Evolutionary conservation across 2,797 vertebrate genomes (phyloP).

Genomic region (Tragelaphus eurycerus): DNA sequence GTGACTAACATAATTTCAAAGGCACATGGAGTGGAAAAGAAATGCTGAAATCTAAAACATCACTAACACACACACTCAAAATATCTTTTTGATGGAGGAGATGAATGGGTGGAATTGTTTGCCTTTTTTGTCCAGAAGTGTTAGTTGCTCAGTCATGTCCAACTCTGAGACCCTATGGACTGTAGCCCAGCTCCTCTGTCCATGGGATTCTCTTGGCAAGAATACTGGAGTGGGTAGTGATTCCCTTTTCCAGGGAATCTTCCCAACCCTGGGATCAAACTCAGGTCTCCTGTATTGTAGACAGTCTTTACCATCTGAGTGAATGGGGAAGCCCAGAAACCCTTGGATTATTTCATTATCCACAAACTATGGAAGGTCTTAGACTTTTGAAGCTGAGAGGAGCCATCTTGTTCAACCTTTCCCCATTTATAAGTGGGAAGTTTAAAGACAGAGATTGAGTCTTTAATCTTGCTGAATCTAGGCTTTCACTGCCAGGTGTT

Average conservation of each 20-base stretch:
- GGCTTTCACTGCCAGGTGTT: not conserved
- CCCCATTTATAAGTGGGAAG: not conserved
- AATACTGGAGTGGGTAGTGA: not conserved
- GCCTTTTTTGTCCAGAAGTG: not conserved
- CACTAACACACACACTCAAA: not conserved
- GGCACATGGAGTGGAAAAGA: not conserved
- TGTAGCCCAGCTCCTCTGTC: not conserved
- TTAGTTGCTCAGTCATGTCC: not conserved
- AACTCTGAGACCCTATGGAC: not conserved
- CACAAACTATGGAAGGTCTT: not conserved
- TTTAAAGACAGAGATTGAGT: not conserved
- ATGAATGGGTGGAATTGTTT: not conserved
- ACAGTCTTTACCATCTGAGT: not conserved
- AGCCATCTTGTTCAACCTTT: not conserved
- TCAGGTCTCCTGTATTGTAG: not conserved
- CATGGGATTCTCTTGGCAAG: not conserved
- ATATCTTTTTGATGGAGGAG: not conserved
- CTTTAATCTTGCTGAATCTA: not conserved
- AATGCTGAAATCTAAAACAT: not conserved
- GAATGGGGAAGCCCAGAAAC: not conserved
- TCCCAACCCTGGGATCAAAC: not conserved
- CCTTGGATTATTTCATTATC: not conserved
- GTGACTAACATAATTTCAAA: not conserved
- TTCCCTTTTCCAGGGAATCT: not conserved
- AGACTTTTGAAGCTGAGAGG: not conserved